phyloP scores from a whole-genome alignment of 2,113 vertebrate species.

The Gallinago jamesoni region DNA sequence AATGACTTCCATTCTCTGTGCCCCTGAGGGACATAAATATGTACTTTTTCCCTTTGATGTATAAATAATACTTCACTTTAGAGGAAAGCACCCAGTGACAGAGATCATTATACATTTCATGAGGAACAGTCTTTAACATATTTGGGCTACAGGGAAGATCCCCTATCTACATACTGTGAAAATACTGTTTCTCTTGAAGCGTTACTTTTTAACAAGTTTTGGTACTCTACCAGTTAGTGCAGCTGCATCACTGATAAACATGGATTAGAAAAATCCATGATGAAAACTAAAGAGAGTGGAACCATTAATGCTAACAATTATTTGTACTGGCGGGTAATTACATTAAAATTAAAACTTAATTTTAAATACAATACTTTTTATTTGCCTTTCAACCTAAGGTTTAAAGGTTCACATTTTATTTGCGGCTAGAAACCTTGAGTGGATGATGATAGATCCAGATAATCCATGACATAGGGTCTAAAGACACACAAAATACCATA shows the following conservation, averaged over 20 bases:
- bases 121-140: neutral
- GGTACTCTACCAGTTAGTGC: neutral
- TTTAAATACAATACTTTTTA: neutral
- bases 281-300: neutral
- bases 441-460: neutral
- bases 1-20: conserved; percentile 20
- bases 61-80: conserved; percentile 2
- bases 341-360: neutral
- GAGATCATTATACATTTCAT: neutral
- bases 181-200: neutral
- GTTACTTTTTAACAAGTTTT: neutral
- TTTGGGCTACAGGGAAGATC: neutral
- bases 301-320: neutral
- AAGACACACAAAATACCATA: neutral
- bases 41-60: conserved; percentile 26
- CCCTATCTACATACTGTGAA: neutral
- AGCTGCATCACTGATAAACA: neutral
- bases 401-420: neutral
- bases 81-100: neutral
- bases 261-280: neutral
- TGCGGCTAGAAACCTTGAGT: neutral
- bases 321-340: neutral
- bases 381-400: neutral
- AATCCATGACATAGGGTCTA: neutral
- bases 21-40: neutral